phyloP scores from a whole-genome alignment of 2,797 vertebrate species.

The Hirundo rustica region DNA sequence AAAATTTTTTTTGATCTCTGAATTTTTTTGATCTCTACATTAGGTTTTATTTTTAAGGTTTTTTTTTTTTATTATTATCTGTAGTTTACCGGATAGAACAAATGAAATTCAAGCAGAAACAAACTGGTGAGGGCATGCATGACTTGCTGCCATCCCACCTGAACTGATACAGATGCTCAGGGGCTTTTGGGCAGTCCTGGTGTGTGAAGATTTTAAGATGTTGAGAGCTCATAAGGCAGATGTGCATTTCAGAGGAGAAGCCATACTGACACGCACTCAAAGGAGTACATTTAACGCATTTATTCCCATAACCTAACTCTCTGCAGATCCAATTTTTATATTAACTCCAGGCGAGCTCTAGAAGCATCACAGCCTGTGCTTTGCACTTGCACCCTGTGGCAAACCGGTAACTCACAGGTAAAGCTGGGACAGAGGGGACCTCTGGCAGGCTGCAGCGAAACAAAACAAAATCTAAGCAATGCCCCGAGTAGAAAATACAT shows the following conservation, averaged over 20 bases:
- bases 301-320: not conserved
- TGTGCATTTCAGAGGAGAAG: not conserved
- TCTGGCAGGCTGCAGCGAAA: not conserved
- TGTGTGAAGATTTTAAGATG: not conserved
- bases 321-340: conserved; percentile 12
- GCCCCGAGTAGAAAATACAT: not conserved
- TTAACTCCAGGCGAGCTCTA: not conserved
- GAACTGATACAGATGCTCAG: not conserved
- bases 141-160: not conserved
- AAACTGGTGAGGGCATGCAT: not conserved
- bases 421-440: not conserved
- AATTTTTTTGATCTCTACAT: conserved; percentile 42
- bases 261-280: not conserved
- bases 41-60: conserved; percentile 6
- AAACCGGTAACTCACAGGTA: not conserved
- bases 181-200: not conserved
- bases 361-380: not conserved
- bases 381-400: not conserved
- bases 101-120: conserved; percentile 7
- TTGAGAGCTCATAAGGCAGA: not conserved
- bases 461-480: not conserved
- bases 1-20: not conserved
- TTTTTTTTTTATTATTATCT: not conserved
- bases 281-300: not conserved
- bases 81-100: not conserved